Percentiles rank a stretch among this genome's conserved stretches.
Conservation (phyloP, 2,888 invertebrate species). For the Chironomus riparius region DNA sequence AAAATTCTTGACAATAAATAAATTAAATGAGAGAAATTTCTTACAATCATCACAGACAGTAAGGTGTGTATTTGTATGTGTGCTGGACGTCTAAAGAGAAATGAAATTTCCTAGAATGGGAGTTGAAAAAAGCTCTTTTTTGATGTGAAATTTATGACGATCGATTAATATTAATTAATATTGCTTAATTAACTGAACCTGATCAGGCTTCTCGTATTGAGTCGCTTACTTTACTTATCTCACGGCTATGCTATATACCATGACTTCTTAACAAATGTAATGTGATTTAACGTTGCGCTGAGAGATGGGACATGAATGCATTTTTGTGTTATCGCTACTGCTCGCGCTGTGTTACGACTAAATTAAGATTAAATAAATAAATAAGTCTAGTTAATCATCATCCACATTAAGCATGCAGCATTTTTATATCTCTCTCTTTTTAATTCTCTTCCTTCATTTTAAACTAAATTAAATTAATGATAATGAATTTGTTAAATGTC, state of each 20-base stretch:
- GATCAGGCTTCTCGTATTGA: conserved; percentile 22
- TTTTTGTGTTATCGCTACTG: conserved; percentile 10
- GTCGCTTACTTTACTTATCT: background rate
- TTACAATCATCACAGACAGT: no score
- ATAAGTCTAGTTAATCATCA: conserved; percentile 24
- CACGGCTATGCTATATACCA: no score
- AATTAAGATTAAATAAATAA: conserved; percentile 27
- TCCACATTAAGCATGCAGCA: background rate
- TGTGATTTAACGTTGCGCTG: background rate
- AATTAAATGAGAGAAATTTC: no score
- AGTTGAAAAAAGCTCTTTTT: background rate
- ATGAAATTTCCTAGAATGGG: no score
- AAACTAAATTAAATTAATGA: conserved; percentile 25
- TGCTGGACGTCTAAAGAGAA: no score
- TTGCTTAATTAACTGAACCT: conserved; percentile 25
- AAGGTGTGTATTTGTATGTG: no score
- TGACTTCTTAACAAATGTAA: background rate
- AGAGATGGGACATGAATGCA: conserved; percentile 2
- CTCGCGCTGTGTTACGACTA: conserved; percentile 18
- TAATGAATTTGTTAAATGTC: conserved; percentile 24
- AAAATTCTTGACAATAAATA: no score
- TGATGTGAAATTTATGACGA: conserved; percentile 12
- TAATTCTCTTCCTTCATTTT: background rate
- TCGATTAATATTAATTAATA: conserved; percentile 26
- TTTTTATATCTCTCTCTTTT: no score